Evolutionary conservation across 2,797 vertebrate species (phyloP).

Genomic region (Muscicapa comitata): DNA sequence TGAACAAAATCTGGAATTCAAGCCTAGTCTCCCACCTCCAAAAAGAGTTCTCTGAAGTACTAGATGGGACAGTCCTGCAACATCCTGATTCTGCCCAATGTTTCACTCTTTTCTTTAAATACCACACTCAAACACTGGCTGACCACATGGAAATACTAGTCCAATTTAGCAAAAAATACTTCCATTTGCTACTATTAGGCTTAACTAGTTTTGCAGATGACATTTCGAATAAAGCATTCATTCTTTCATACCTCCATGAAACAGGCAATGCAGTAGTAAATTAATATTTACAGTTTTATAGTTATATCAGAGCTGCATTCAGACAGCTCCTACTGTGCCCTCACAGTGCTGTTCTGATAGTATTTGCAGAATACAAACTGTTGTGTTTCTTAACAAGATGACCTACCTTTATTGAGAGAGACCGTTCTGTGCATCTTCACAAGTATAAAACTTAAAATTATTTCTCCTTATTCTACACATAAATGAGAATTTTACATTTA

Average conservation of each 20-base stretch:
- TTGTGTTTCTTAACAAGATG: neutral
- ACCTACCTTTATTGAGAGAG: neutral
- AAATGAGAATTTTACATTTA: neutral
- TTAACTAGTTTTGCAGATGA: neutral
- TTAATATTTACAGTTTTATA: neutral
- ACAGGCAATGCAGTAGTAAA: neutral
- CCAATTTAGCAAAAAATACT: neutral
- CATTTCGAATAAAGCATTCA: neutral
- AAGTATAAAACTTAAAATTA: neutral
- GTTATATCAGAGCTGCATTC: neutral
- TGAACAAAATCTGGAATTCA: neutral
- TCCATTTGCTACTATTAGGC: neutral
- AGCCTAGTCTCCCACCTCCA: neutral
- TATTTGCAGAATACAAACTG: neutral
- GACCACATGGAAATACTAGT: neutral
- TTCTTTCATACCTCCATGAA: neutral
- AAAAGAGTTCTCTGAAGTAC: neutral
- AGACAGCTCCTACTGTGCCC: neutral
- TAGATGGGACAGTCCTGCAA: neutral
- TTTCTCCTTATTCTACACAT: neutral
- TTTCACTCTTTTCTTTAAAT: constrained; percentile 5
- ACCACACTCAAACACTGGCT: neutral
- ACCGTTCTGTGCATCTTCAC: neutral
- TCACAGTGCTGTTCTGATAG: neutral
- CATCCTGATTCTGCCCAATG: neutral